Evolutionary conservation across 2,888 invertebrate genomes (phyloP), one percentile per base, ranked within the genome.

Genomic region (Agonopterix subpropinquella): DNA sequence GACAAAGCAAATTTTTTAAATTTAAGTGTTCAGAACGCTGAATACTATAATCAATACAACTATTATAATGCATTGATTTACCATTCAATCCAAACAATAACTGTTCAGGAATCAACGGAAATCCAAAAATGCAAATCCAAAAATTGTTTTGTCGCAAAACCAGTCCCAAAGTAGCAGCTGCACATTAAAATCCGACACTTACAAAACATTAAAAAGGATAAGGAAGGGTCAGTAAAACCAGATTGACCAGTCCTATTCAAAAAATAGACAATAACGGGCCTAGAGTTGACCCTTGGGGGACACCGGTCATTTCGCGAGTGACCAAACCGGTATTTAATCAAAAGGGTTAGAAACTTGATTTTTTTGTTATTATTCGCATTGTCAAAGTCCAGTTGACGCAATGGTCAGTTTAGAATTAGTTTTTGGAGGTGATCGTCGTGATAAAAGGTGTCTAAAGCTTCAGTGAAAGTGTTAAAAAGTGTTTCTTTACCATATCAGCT

Each of bases 161-260:
- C 70, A 69, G 74, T 74, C 64, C 54, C 47, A 28, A 28, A 28
- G 53, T 45, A 69, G 75, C 86, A 86, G 86, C 86, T 85, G 86
- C 73, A 64, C 62, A 10, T 37, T 62, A 67, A 74, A 69, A 70
- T 67, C 67, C 57, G 55, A 64, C 59, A 65, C 61, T 64, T 59
- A 70, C 70, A 73, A 77, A 73, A 68, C 64, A 65, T 71, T 66
- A 73, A 52, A 77, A 76, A 78, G 75, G 74, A 72, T 68, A 85
- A 82, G 83, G 73, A 85, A 84, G 87, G 87, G 86, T 86, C 86
- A 86, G 74, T 59, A 45, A 58, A 84, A 86, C 85, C 81, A 80
- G 87, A 86, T 84, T 88, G 83, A 82, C 83, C 82, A 82, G 81
- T 82, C 73, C 75, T 73, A 77, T 78, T 73, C 73, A 75, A 74